These are phyloP conservation scores for Zaprionus lachaisei DNA, from an alignment of 1,140 invertebrate species.

Conservation along the genomic window DNA sequence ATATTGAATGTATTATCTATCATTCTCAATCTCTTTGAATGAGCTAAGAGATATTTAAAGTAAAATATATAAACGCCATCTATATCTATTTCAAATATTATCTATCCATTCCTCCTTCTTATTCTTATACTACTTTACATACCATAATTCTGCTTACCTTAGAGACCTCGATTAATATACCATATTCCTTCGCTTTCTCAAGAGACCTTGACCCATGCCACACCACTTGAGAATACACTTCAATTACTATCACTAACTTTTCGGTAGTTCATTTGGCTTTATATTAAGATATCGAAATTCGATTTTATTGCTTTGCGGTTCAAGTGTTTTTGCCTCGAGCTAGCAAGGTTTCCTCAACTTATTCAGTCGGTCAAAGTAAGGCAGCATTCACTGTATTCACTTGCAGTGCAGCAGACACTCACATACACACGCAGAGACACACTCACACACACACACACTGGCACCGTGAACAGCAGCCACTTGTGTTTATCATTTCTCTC, in stretches of 20 bases:
- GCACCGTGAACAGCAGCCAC: conserved; percentile 29
- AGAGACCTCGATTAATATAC: not conserved
- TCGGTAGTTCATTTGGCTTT: not conserved
- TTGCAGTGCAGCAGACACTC: conserved; percentile 32
- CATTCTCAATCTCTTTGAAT: not conserved
- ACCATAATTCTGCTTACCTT: not conserved
- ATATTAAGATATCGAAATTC: conserved; percentile 10
- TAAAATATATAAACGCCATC: not conserved
- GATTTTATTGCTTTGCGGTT: conserved; percentile 1
- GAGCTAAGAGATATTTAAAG: not conserved
- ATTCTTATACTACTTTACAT: not conserved
- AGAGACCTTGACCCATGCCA: not conserved
- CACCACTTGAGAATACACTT: not conserved
- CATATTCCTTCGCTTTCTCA: not conserved
- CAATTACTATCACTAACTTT: not conserved
- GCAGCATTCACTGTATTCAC: conserved; percentile 53
- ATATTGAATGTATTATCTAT: not conserved
- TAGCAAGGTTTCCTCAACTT: not conserved
- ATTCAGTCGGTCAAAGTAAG: not conserved
- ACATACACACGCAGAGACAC: conserved; percentile 17
- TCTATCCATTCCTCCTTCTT: not conserved
- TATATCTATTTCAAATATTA: not conserved
- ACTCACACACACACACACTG: conserved; percentile 9
- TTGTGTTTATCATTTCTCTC: conserved; percentile 75
- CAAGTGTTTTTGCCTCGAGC: not conserved